Evolutionary conservation across 2,797 vertebrate genomes (phyloP).

Genomic region (Parauchenoglanis ngamensis): DNA sequence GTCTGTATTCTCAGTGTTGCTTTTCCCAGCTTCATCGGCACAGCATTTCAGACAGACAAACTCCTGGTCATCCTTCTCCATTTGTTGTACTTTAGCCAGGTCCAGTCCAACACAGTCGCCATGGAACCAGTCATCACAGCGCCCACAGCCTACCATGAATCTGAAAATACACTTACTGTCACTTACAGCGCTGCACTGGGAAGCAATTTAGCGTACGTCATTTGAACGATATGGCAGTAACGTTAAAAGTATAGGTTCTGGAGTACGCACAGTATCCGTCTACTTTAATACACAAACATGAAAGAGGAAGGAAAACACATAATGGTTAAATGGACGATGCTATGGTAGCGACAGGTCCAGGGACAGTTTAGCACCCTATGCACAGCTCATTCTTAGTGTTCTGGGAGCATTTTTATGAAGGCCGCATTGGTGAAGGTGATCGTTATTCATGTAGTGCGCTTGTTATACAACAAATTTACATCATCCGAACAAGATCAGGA

Average conservation of each 20-base stretch:
- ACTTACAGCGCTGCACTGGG: neutral
- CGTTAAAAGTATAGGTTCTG: neutral
- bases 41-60: constrained; percentile 96
- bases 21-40: constrained; percentile 86
- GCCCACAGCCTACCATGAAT: constrained; percentile 98
- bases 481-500: neutral
- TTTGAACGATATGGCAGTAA: neutral
- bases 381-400: neutral
- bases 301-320: neutral
- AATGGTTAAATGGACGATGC: neutral
- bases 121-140: constrained; percentile 99
- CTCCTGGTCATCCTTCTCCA: constrained; percentile 97
- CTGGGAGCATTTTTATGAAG: neutral
- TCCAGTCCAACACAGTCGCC: constrained; percentile 96
- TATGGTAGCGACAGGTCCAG: neutral
- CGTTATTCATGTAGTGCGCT: neutral
- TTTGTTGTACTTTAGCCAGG: constrained; percentile 90
- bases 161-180: constrained; percentile 65
- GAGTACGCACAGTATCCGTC: no score
- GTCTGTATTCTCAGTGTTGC: constrained; percentile 70
- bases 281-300: no score
- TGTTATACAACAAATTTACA: neutral
- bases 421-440: neutral
- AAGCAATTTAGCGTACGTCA: neutral
- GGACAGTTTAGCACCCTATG: neutral